Conservation (phyloP, 2,888 invertebrate genomes). For the Lepidochrysops patricia region DNA sequence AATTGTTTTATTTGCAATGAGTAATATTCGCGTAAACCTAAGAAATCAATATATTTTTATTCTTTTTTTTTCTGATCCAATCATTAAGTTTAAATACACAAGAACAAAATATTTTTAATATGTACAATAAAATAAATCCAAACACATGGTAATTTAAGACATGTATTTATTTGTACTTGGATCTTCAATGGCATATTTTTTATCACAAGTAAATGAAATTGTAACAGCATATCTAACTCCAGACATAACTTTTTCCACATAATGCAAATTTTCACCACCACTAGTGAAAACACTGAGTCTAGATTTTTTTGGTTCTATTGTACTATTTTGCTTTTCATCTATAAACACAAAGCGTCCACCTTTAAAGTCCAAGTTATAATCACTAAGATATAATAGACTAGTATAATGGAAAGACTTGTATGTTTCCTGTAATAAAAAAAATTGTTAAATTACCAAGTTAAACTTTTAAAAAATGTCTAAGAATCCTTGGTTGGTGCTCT, state of each 20-base stretch:
- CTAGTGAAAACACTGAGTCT: conserved; percentile 90
- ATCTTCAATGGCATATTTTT: conserved; percentile 78
- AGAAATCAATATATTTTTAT: too few relatives aligned
- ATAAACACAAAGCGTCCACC: conserved; percentile 89
- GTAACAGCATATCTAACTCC: conserved; percentile 88
- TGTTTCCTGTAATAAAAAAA: conserved; percentile 77
- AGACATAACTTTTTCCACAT: conserved; percentile 83
- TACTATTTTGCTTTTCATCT: conserved; percentile 78
- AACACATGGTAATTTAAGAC: conserved; percentile 9
- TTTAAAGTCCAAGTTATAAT: conserved; percentile 83
- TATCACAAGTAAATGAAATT: conserved; percentile 90
- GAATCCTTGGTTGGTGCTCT: not conserved
- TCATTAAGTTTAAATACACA: too few relatives aligned
- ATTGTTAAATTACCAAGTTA: too few relatives aligned
- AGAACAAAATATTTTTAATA: too few relatives aligned
- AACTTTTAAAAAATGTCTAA: too few relatives aligned
- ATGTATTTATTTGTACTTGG: conserved; percentile 43
- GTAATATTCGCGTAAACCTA: too few relatives aligned
- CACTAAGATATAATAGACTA: conserved; percentile 84
- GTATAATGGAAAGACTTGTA: conserved; percentile 92
- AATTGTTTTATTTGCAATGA: too few relatives aligned
- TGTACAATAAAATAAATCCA: not conserved
- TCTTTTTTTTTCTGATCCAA: too few relatives aligned
- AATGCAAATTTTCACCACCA: conserved; percentile 88
- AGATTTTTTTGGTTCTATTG: conserved; percentile 85